Evolutionary conservation across 1,140 invertebrate species (phyloP).

Genomic region (Epicauta chinensis): DNA sequence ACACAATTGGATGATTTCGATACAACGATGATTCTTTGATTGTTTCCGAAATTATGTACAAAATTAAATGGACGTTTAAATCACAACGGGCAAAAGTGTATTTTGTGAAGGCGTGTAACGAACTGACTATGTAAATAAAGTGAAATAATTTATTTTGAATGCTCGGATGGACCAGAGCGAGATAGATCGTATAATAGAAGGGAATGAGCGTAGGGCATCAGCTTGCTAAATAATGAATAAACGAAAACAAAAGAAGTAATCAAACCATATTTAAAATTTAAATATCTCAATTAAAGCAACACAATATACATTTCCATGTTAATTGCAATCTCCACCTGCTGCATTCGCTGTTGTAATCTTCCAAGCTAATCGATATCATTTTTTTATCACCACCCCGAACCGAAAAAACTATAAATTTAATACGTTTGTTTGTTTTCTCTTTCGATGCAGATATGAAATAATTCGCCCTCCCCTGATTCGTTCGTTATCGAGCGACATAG

Average conservation of each 20-base stretch:
- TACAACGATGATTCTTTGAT: too few relatives aligned
- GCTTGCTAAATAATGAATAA: slow-evolving; percentile 29
- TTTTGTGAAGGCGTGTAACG: slow-evolving; percentile 11
- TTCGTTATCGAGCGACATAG: too few relatives aligned
- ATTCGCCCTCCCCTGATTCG: slow-evolving; percentile 28
- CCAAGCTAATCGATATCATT: slow-evolving; percentile 25
- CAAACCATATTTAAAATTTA: slow-evolving; percentile 39
- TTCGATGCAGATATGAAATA: slow-evolving; percentile 8
- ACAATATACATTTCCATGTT: slow-evolving; percentile 38
- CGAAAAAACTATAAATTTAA: background rate
- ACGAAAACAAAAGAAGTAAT: slow-evolving; percentile 37
- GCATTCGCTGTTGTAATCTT: slow-evolving; percentile 27
- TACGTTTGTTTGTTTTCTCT: background rate
- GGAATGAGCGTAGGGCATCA: slow-evolving; percentile 14
- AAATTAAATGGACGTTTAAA: too few relatives aligned
- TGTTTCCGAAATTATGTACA: too few relatives aligned
- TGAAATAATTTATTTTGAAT: slow-evolving; percentile 16
- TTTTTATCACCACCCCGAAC: background rate
- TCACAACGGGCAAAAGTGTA: too few relatives aligned
- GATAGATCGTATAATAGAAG: too few relatives aligned
- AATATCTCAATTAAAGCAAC: slow-evolving; percentile 38
- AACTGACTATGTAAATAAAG: slow-evolving; percentile 20
- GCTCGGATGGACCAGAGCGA: background rate
- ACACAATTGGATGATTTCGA: too few relatives aligned
- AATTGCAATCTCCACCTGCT: slow-evolving; percentile 34